A percentile compares a stretch with the other conserved stretches of the same genome.
Evolutionary conservation across 2,113 vertebrate genomes (phyloP).

Genomic region (Myodes glareolus): DNA sequence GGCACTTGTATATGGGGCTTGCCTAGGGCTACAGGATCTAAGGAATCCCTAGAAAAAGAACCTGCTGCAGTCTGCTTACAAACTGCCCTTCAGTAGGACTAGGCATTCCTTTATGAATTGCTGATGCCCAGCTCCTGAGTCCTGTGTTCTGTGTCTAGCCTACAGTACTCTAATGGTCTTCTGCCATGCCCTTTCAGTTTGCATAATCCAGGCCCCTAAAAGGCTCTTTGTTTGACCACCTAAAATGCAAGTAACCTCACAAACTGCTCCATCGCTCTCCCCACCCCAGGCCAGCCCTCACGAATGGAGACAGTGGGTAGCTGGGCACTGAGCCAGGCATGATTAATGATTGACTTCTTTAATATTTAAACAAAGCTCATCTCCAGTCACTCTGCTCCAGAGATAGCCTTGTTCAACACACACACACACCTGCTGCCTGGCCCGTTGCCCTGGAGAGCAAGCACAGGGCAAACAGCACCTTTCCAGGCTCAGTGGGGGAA

Average conservation of each 20-base stretch:
- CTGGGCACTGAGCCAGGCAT: slow-evolving; percentile 67
- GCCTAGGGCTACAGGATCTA: background rate
- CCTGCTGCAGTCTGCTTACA: background rate
- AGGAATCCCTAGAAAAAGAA: background rate
- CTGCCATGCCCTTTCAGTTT: background rate
- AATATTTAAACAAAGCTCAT: slow-evolving; percentile 84
- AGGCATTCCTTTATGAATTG: background rate
- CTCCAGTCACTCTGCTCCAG: slow-evolving; percentile 65
- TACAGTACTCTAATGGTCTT: background rate
- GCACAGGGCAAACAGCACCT: slow-evolving; percentile 64
- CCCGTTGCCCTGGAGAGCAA: slow-evolving; percentile 67
- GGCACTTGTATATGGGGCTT: background rate
- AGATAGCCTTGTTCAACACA: slow-evolving; percentile 74
- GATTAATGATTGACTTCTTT: slow-evolving; percentile 82
- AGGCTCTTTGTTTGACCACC: slow-evolving; percentile 14
- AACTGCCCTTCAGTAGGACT: background rate
- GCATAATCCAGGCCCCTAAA: background rate
- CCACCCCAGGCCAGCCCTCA: slow-evolving; percentile 9
- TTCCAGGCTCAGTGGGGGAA: slow-evolving; percentile 18
- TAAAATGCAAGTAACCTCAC: slow-evolving; percentile 42
- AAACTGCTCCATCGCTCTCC: slow-evolving; percentile 15
- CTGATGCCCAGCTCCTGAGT: background rate
- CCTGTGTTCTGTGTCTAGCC: background rate
- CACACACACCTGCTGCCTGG: slow-evolving; percentile 72
- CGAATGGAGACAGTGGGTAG: slow-evolving; percentile 71